Conservation (phyloP, 1,140 invertebrate species). For the Camponotus vicinus region DNA sequence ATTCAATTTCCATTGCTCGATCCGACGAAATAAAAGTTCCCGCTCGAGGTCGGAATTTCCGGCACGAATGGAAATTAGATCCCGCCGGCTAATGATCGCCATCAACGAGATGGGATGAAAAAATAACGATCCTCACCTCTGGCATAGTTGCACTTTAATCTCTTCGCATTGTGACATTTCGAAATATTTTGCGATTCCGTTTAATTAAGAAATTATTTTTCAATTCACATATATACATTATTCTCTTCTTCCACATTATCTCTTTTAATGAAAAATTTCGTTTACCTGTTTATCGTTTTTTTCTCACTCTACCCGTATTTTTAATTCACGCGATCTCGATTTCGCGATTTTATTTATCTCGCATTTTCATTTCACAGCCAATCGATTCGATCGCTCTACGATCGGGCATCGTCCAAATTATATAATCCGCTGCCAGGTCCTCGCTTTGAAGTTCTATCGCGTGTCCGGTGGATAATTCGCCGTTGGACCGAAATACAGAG, state of each 20-base stretch:
- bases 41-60: not conserved
- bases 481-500: constrained; percentile 20
- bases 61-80: constrained; percentile 44
- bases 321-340: constrained; percentile 3
- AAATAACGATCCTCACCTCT: not conserved
- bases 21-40: not conserved
- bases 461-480: constrained; percentile 41
- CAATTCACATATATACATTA: not conserved
- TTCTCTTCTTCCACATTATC: not conserved
- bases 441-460: constrained; percentile 26
- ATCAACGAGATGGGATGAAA: constrained; percentile 30
- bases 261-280: not conserved
- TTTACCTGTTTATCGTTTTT: not conserved
- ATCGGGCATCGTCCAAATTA: not conserved
- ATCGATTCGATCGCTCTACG: not conserved
- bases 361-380: not conserved
- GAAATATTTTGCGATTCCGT: not conserved
- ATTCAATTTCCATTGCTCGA: constrained; percentile 31
- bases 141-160: not conserved
- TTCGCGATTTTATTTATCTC: not conserved
- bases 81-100: constrained; percentile 30
- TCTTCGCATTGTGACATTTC: too few species aligned
- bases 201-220: not conserved
- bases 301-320: not conserved
- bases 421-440: constrained; percentile 3